Base-by-base conservation (phyloP, 2,797 vertebrate species). In the Geotria australis region DNA sequence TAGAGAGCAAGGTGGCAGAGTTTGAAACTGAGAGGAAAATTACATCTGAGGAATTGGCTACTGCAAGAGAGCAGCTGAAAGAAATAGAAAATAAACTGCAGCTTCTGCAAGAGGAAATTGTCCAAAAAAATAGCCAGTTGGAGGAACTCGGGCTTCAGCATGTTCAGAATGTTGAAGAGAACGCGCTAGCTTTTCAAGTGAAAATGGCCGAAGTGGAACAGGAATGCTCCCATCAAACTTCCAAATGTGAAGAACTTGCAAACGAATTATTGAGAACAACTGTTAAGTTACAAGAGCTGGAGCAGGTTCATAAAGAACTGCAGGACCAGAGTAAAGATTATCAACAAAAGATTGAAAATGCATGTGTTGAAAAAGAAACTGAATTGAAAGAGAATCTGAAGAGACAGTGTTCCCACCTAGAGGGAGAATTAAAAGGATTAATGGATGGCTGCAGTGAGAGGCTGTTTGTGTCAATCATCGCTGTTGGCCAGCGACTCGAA, bases 21-120 rank as follows among this genome's bases (percentile, higher is more conserved):
- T 55, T 73, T 75, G 64, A 78, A 83, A 60, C 66, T 94, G 53
- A 75, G 82, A 63, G 77, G 78, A 15, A 77, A 86, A 9, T 53
- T 7, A 15, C 12, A 7, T 9, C 49, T 15, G 49, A 53, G 9
- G 49, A 53, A 49, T 53, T 53, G 12, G 12, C 15, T 12, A 49
- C 8, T 53, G 49, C 12, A 9, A 8, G 49, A 8, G 66, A 68
- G 47, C 72, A 66, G 56, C 57, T 85, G 59, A 74, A 74, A 61
- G 64, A 68, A 38, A 61, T 72, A 2, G 73, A 78, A 63, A 70
- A 67, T 56, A 74, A 78, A 66, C 65, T 80, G 14, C 67, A 68
- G 64, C 65, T 60, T 3, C 9, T 80, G 53, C 71, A 79, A 60
- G 24, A 24, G 24, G 24, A 24, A 24, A 24, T 24, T 24, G 24